Evolutionary conservation across 1,140 invertebrate species (phyloP).

Genomic region (Drosophila eugracilis): DNA sequence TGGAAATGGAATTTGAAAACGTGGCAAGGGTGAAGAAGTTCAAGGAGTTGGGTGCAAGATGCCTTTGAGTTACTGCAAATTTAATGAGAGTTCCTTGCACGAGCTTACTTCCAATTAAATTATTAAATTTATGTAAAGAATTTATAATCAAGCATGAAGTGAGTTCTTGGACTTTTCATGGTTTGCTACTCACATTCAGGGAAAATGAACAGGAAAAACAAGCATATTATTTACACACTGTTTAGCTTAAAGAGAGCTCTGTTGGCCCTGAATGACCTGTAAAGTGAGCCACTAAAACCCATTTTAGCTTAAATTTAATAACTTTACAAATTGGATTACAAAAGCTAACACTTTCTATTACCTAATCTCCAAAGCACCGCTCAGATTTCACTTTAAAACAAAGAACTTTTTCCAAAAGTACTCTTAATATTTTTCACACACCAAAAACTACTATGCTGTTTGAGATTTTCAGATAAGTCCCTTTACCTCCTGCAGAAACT

Average conservation of each 20-base stretch:
- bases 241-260: too few relatives aligned
- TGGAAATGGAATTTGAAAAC: constrained; percentile 32
- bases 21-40: constrained; percentile 1
- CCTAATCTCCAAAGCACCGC: background rate
- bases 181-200: too few relatives aligned
- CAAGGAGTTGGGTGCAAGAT: background rate
- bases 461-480: background rate
- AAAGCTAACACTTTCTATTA: background rate
- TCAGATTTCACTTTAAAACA: background rate
- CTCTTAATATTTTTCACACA: constrained; percentile 15
- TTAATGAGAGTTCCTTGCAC: constrained; percentile 2
- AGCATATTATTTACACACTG: background rate
- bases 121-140: constrained; percentile 4
- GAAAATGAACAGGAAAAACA: too few relatives aligned
- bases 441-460: background rate
- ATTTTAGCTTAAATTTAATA: too few relatives aligned
- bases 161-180: background rate
- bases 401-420: constrained; percentile 12
- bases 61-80: background rate
- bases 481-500: background rate
- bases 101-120: constrained; percentile 14
- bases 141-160: background rate
- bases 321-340: background rate
- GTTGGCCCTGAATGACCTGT: too few relatives aligned
- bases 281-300: too few relatives aligned